phyloP scores from a whole-genome alignment of 2,888 invertebrate genomes.

The Tetropium fuscum region DNA sequence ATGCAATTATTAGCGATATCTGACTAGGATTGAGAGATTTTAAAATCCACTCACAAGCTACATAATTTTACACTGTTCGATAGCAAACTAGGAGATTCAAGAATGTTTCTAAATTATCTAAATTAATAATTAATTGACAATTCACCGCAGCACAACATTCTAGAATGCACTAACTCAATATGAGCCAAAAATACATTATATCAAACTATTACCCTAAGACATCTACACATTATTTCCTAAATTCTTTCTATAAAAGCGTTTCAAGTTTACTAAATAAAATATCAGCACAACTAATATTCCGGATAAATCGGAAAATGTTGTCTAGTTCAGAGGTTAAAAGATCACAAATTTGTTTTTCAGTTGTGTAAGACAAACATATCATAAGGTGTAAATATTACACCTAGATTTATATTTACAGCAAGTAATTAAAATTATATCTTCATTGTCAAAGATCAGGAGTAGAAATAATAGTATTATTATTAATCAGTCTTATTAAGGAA shows the following conservation, averaged over 20 bases:
- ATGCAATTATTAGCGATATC: slow-evolving; percentile 43
- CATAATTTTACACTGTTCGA: slow-evolving; percentile 44
- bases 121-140: too few species aligned
- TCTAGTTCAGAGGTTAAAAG: slow-evolving; percentile 44
- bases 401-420: slow-evolving; percentile 39
- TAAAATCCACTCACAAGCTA: slow-evolving; percentile 38
- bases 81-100: slow-evolving; percentile 51
- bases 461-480: slow-evolving; percentile 37
- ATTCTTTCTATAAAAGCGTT: slow-evolving; percentile 47
- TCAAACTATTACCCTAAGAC: slow-evolving; percentile 27
- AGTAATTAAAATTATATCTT: slow-evolving; percentile 39
- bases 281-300: slow-evolving; percentile 41
- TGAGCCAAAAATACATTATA: slow-evolving; percentile 46
- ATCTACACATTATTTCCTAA: slow-evolving; percentile 37
- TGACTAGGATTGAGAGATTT: slow-evolving; percentile 51
- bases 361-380: slow-evolving; percentile 24
- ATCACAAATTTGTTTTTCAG: slow-evolving; percentile 45
- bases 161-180: slow-evolving; percentile 54
- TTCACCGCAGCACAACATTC: slow-evolving; percentile 51
- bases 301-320: slow-evolving; percentile 40
- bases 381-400: slow-evolving; percentile 36
- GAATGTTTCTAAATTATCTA: slow-evolving; percentile 38
- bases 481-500: slow-evolving; percentile 63
- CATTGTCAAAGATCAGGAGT: slow-evolving; percentile 36
- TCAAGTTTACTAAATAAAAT: slow-evolving; percentile 45